These are phyloP conservation scores for Diabrotica virgifera DNA, from an alignment of 1,140 invertebrate species.

Conservation along the genomic window DNA sequence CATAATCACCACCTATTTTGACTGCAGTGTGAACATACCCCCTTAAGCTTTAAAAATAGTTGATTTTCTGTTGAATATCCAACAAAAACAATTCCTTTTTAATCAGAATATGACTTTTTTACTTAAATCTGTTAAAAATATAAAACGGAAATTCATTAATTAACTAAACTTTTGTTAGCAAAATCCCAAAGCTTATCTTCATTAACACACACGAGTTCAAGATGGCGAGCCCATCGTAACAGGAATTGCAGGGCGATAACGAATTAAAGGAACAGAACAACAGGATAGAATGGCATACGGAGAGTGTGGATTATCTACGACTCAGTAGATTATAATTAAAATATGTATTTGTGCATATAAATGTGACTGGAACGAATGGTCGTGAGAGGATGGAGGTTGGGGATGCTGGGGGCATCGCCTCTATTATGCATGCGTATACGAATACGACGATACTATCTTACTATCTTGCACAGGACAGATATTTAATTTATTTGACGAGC, in stretches of 20 bases:
- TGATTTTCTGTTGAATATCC: too few relatives aligned
- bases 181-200: background rate
- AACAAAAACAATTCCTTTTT: too few relatives aligned
- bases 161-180: too few relatives aligned
- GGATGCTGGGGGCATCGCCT: background rate
- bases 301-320: conserved; percentile 10
- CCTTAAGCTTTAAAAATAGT: too few relatives aligned
- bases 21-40: too few relatives aligned
- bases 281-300: conserved; percentile 1
- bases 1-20: too few relatives aligned
- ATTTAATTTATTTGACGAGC: background rate
- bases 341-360: conserved; percentile 12
- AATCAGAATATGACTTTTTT: too few relatives aligned
- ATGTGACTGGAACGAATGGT: background rate
- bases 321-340: conserved; percentile 18
- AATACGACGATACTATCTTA: conserved; percentile 7
- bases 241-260: background rate
- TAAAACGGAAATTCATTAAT: too few relatives aligned
- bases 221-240: background rate
- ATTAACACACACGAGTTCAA: background rate
- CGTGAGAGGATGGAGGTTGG: background rate
- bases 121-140: too few relatives aligned
- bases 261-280: conserved; percentile 10
- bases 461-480: conserved; percentile 9
- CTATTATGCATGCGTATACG: conserved; percentile 7